Evolutionary conservation across 2,113 vertebrate species (phyloP), one percentile per base, ranked within the genome.

Genomic region (Oenanthe melanoleuca): DNA sequence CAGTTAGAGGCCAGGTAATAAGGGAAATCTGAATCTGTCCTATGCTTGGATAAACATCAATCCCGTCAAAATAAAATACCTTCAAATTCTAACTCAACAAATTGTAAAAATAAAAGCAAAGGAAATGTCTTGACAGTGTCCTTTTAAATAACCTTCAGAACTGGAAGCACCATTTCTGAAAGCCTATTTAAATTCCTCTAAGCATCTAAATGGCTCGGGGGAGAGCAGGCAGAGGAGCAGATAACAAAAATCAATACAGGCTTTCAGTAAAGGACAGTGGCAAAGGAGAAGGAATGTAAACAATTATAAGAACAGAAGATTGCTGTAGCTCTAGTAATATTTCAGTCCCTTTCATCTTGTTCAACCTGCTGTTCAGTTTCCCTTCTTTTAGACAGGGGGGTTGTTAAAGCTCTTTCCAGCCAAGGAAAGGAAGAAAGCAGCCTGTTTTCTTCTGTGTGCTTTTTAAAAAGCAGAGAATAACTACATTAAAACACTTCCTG

Each of bases 201-300:
- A 66, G 77, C 31, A 70, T 85, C 66, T 82, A 63, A 77, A 63
- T 1, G 4, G 55, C 47, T 4, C 2, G 1, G 12, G 70, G n/a
- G 59, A 84, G 23, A 61, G 34, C 49, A 82, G 33, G 31, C 73
- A 59, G 49, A 53, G 25, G 37, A 61, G 73, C 50, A 79, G 56
- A 92, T 82, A 92, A 83, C 31, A 83, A 89, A 95, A 95, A 92
- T 87, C 80, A 92, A 80, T 93, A 67, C 37, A 40, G 5, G 19
- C 19, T 71, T 94, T 84, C 74, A 77, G 70, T 47, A 89, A 84
- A 95, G 38, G 63, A 75, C 56, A 47, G 45, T 40, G 17, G 57
- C 33, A 73, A 84, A 96, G 47, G 45, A 59, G 61, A 56, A 88
- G 28, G 33, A 71, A 66, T 38, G 31, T 40, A 61, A 69, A 95